Evolutionary conservation across 2,797 vertebrate species (phyloP).

Genomic region (Arctocebus calabarensis): DNA sequence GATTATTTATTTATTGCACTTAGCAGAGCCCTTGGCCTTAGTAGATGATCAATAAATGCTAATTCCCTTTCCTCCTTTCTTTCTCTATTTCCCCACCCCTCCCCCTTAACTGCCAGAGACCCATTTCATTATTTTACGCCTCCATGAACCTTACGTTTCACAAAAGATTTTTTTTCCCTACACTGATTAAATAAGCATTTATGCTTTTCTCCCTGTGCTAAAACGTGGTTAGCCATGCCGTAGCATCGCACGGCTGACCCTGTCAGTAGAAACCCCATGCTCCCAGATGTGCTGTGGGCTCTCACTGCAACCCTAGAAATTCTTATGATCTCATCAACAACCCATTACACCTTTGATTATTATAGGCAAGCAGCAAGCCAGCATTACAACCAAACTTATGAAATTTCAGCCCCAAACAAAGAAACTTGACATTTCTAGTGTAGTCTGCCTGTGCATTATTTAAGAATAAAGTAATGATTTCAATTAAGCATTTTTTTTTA

Average conservation of each 20-base stretch:
- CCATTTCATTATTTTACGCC: not conserved
- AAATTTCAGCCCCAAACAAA: not conserved
- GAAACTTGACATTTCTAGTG: not conserved
- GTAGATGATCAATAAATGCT: not conserved
- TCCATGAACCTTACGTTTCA: not conserved
- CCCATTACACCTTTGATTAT: not conserved
- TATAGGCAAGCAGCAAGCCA: accelerated
- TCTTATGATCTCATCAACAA: accelerated
- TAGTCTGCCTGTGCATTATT: not conserved
- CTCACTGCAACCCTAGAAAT: not conserved
- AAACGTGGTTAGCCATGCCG: accelerated
- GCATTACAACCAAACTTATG: not conserved
- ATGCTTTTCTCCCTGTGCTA: not conserved
- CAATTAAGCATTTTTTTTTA: not conserved
- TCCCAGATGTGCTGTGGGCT: not conserved
- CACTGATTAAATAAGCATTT: not conserved
- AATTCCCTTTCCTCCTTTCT: not conserved
- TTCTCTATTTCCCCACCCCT: not conserved
- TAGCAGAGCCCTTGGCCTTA: accelerated
- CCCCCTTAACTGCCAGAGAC: not conserved
- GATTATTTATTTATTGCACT: not conserved
- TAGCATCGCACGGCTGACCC: too few species aligned
- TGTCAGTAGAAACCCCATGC: too few species aligned
- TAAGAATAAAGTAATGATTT: not conserved
- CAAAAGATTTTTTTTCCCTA: not conserved